A percentile compares a stretch with the other conserved stretches of the same genome.
Evolutionary conservation across 1,140 invertebrate genomes (phyloP).

Genomic region (Drosophila baimaii): DNA sequence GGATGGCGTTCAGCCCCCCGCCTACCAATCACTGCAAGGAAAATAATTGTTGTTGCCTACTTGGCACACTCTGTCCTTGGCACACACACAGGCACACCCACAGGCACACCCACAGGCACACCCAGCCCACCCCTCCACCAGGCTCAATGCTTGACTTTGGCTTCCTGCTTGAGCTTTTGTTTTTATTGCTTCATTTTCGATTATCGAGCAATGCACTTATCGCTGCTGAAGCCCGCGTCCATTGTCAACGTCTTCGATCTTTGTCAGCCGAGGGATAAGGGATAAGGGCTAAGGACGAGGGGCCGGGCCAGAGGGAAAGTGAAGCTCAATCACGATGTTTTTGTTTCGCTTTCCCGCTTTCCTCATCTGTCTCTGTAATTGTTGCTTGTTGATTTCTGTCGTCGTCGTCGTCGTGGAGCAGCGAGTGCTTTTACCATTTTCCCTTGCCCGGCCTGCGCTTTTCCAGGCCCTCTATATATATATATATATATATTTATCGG

Average conservation of each 20-base stretch:
- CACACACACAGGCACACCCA: no score
- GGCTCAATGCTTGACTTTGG: conserved; percentile 35
- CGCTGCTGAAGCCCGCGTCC: conserved; percentile 51
- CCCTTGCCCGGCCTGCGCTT: conserved; percentile 17
- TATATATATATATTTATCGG: conserved; percentile 23
- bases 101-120: no score
- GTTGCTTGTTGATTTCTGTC: conserved; percentile 77
- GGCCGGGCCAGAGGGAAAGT: conserved; percentile 7
- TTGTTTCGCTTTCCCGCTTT: conserved; percentile 17
- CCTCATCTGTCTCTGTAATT: conserved; percentile 68
- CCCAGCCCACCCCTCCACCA: conserved; percentile 13
- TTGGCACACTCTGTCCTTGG: conserved; percentile 29
- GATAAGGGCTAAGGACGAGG: neutral
- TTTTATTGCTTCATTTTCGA: conserved; percentile 78
- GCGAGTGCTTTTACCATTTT: conserved; percentile 37
- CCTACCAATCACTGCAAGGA: conserved; percentile 47
- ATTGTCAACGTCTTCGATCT: conserved; percentile 76
- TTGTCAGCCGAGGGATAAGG: conserved; percentile 42
- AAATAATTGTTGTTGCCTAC: conserved; percentile 64
- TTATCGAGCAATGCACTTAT: conserved; percentile 77
- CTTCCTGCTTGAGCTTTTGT: conserved; percentile 61
- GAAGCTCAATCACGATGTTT: conserved; percentile 59
- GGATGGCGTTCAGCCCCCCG: neutral
- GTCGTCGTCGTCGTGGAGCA: conserved; percentile 25
- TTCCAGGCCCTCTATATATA: conserved; percentile 9